Percentiles rank a stretch among this genome's conserved stretches.
phyloP scores from a whole-genome alignment of 1,140 invertebrate genomes.

The Aphidius gifuensis region DNA sequence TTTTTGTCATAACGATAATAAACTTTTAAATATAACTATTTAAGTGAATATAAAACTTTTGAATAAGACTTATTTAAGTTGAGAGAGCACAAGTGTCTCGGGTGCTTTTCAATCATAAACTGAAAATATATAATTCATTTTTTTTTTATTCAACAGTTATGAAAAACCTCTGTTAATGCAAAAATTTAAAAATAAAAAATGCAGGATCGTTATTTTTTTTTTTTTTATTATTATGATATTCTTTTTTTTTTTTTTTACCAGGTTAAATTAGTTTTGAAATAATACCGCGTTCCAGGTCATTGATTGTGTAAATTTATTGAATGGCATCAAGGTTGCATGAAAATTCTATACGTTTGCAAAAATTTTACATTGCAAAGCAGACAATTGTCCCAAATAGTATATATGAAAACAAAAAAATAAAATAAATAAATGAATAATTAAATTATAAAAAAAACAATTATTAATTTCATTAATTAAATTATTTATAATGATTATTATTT shows the following conservation, averaged over 20 bases:
- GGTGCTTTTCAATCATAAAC: constrained; percentile 8
- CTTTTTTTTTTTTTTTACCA: no score
- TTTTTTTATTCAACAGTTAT: background rate
- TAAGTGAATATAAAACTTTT: background rate
- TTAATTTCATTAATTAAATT: constrained; percentile 7
- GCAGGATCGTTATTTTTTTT: background rate
- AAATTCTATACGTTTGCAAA: constrained; percentile 12
- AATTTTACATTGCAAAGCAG: background rate
- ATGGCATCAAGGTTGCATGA: constrained; percentile 28
- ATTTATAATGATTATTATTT: background rate
- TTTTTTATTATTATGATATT: background rate
- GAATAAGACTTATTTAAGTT: background rate
- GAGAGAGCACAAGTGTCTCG: background rate
- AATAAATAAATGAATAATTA: no score
- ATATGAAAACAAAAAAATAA: no score
- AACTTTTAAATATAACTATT: background rate
- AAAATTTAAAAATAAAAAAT: background rate
- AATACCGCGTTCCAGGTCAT: constrained; percentile 19
- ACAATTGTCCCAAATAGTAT: background rate
- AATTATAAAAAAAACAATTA: background rate
- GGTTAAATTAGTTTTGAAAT: constrained; percentile 32
- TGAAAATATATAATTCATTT: background rate
- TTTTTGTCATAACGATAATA: background rate
- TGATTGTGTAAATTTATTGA: constrained; percentile 30
- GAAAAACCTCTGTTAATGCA: background rate